Base-by-base conservation (phyloP, 2,888 invertebrate species). In the Colletes collaris region DNA sequence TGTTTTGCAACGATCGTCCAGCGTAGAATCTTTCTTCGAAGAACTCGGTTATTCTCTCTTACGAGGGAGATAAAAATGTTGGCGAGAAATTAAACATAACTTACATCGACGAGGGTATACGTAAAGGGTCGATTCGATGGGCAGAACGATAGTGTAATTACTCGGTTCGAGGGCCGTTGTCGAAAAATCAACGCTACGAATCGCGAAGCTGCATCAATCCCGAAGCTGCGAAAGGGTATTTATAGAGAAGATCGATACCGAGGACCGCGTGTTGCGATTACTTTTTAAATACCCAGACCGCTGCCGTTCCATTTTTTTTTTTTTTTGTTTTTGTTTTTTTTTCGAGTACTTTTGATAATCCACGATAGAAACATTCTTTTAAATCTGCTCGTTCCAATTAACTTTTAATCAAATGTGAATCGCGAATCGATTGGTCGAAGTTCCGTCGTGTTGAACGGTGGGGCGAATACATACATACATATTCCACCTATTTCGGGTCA, bases 201-300 rank as follows among this genome's bases (percentile, higher is more conserved):
- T 67, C 44, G 35, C 11, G 59, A 60, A 60, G 60, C 50, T 52
- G 66, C 49, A 63, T 60, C 67, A 76, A 63, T 63, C 67, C 49
- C 40, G 50, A 37, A 60, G 74, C 60, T n/a, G 27, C 46, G 37
- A 65, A 35, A 53, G 35, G 13, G 27, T 80, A 80, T 78, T 73
- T 73, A 78, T 78, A 80, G 78, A 58, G 27, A 13, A 49, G 66
- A 80, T 80, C 78, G 78, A 77, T 77, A 60, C 19, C 40, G 27
- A 64, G 60, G 64, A 68, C 60, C 62, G 46, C 49, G 60, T 60
- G 67, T 77, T 52, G 67, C 62, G 78, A 77, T 65, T 59, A 68
- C 62, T 74, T 74, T 68, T 74, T 62, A 55, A 67, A 62, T 72
- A 49, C 56, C 8, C 19, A 27, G 13, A 11, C 13, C 53, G 52